These are phyloP conservation scores for Dioctria rufipes DNA, from an alignment of 2,888 invertebrate species.

Conservation along the genomic window DNA sequence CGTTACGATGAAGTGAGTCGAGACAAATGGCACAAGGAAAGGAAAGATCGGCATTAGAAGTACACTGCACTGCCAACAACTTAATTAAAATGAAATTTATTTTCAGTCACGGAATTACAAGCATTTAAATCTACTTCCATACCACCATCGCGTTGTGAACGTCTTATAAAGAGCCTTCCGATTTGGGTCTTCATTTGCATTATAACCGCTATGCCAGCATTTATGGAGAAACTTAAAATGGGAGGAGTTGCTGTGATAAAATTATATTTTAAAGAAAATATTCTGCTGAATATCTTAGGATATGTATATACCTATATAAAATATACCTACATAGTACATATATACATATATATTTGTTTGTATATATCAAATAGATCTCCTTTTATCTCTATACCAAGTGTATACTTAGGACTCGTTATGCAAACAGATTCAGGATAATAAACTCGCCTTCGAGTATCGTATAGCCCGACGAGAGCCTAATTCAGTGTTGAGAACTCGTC, in stretches of 20 bases:
- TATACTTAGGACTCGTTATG: slow-evolving; percentile 44
- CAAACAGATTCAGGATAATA: slow-evolving; percentile 45
- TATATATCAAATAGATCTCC: slow-evolving; percentile 1
- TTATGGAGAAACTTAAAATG: slow-evolving; percentile 38
- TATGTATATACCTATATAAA: no score
- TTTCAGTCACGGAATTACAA: slow-evolving; percentile 50
- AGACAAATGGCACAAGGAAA: slow-evolving; percentile 38
- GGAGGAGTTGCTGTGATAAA: slow-evolving; percentile 42
- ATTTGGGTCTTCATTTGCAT: slow-evolving; percentile 41
- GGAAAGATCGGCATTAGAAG: slow-evolving; percentile 41
- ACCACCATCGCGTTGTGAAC: neutral
- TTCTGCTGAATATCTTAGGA: slow-evolving; percentile 38
- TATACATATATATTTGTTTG: neutral
- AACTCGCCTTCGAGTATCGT: slow-evolving; percentile 33
- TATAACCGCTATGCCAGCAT: slow-evolving; percentile 41
- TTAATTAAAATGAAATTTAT: slow-evolving; percentile 53
- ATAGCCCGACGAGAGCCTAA: slow-evolving; percentile 6
- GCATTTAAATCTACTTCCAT: slow-evolving; percentile 40
- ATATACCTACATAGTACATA: neutral
- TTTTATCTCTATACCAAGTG: neutral
- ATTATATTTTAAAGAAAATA: slow-evolving; percentile 44
- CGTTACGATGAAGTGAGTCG: slow-evolving; percentile 20
- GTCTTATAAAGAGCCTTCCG: slow-evolving; percentile 13
- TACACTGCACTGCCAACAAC: slow-evolving; percentile 52
- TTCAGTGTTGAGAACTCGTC: slow-evolving; percentile 4